Evolutionary conservation across 2,888 invertebrate genomes (phyloP).

Genomic region (Barypeithes pellucidus): DNA sequence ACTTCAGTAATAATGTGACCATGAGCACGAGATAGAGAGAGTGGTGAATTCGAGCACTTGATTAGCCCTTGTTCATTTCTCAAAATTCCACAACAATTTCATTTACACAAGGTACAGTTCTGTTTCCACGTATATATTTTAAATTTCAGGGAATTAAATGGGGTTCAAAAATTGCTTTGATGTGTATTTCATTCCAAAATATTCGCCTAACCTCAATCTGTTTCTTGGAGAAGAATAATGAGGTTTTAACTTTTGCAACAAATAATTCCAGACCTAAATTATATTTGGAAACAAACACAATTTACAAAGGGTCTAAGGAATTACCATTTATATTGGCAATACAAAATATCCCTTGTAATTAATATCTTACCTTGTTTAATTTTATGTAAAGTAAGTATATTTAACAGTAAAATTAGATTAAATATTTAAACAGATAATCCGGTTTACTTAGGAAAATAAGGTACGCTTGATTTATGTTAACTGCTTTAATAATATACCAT

Average conservation of each 20-base stretch:
- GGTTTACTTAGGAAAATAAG: constrained; percentile 5
- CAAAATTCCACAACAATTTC: too few species aligned
- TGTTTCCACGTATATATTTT: neutral
- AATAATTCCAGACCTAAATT: constrained; percentile 13
- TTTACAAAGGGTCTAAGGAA: constrained; percentile 14
- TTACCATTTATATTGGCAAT: constrained; percentile 20
- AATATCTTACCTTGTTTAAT: constrained; percentile 17
- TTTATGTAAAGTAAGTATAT: constrained; percentile 19
- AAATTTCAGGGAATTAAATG: neutral
- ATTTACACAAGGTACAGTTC: neutral
- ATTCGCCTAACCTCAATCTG: neutral
- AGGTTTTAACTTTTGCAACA: constrained; percentile 6
- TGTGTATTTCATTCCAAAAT: constrained; percentile 11
- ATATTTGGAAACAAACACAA: constrained; percentile 13
- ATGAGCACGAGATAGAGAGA: too few species aligned
- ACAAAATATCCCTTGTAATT: constrained; percentile 22
- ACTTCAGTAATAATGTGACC: too few species aligned
- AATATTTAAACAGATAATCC: constrained; percentile 11
- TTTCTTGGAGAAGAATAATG: constrained; percentile 9
- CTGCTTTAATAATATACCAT: neutral
- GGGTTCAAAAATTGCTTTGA: neutral
- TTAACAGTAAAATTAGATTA: constrained; percentile 15
- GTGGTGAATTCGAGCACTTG: too few species aligned
- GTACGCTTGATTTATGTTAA: neutral
- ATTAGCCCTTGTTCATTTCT: too few species aligned